Conservation (phyloP, 1,140 invertebrate species). For the Macrotrachela quadricornifera region DNA sequence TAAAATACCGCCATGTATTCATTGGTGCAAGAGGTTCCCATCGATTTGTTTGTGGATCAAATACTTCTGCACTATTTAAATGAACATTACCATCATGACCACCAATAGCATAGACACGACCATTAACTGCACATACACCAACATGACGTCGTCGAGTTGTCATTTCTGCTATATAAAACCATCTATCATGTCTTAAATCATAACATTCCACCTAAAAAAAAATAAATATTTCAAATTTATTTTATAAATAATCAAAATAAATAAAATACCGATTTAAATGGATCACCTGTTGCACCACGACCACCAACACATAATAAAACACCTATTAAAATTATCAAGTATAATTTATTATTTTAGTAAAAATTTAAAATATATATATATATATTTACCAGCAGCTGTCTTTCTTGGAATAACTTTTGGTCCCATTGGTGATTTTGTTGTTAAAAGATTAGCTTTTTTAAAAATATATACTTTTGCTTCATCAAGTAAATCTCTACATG, state of each 20-base stretch:
- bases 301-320: slow-evolving; percentile 19
- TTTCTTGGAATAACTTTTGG: slow-evolving; percentile 61
- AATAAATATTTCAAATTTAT: slow-evolving; percentile 37
- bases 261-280: slow-evolving; percentile 58
- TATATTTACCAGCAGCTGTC: slow-evolving; percentile 69
- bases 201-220: slow-evolving; percentile 14
- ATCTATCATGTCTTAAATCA: slow-evolving; percentile 34
- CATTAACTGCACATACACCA: slow-evolving; percentile 67
- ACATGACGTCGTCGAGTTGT: slow-evolving; percentile 41
- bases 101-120: slow-evolving; percentile 72
- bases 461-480: slow-evolving; percentile 78
- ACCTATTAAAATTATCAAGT: neutral
- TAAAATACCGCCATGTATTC: slow-evolving; percentile 49
- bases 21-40: slow-evolving; percentile 61
- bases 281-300: slow-evolving; percentile 24
- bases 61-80: slow-evolving; percentile 51
- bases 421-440: slow-evolving; percentile 38
- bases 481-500: slow-evolving; percentile 65
- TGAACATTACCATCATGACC: slow-evolving; percentile 76
- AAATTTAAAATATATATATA: slow-evolving; percentile 43
- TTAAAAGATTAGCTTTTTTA: slow-evolving; percentile 52
- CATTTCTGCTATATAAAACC: slow-evolving; percentile 37
- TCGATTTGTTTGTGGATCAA: slow-evolving; percentile 62
- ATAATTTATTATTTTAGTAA: neutral
- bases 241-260: slow-evolving; percentile 59